Base-by-base conservation (phyloP, 2,113 vertebrate genomes). In the Eira barbara region DNA sequence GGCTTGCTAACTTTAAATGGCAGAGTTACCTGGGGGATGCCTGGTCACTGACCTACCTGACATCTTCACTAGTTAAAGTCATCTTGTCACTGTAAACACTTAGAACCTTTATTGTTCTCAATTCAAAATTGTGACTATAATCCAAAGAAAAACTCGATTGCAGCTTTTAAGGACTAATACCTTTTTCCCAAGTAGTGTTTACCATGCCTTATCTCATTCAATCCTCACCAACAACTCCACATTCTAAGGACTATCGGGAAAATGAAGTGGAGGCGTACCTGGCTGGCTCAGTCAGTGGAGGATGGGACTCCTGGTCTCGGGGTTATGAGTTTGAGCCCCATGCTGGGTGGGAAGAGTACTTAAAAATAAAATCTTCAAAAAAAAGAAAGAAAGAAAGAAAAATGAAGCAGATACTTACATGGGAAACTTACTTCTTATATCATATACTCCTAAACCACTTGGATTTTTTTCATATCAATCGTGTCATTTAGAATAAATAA, bases 41-140 rank as follows among this genome's bases (percentile, higher is more conserved):
- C 81, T 88, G 47, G 74, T 87, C 39, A 93, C 29, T 91, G 76
- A 93, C 42, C 84, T 76, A 88, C 39, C 76, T 87, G 82, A 74
- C 73, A 69, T 85, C 29, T 65, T 49, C 81, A 71, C 27, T 90
- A 55, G 55, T 6, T 79, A 57, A 91, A 76, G 91, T 65, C 71
- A 91, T 81, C 29, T 31, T 63, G 76, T 80, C 29, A 71, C 29
- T 71, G 34, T 71, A 88, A 94, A 96, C 17, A 47, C 73, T 45
- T 82, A 47, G 76, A 93, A 91, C 7, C 31, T 90, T 83, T 34
- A 55, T 81, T 91, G 91, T 92, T 76, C 47, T 97, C 92, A 91
- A 65, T n/a, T 94, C 6, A 74, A 95, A 95, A 89, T 4, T 55
- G 45, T 88, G 59, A 94, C 79, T 81, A 93, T 80, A 94, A 95